Evolutionary conservation across 2,797 vertebrate species (phyloP).

Genomic region (Siniperca obscura): DNA sequence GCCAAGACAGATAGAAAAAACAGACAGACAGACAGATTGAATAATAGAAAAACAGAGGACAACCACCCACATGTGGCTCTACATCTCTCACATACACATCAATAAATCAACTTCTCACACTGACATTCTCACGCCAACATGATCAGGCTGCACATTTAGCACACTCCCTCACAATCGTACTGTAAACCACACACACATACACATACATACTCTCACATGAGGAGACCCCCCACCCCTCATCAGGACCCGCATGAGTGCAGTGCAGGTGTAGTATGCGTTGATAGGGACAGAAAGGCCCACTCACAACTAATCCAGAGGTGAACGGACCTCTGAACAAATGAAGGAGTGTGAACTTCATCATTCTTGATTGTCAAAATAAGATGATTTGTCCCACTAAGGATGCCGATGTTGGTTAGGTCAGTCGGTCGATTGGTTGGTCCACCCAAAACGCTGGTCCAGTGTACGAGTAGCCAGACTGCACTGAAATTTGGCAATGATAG

Average conservation of each 20-base stretch:
- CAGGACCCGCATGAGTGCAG: conserved; percentile 45
- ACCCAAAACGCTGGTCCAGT: neutral
- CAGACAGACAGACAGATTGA: conserved; percentile 63
- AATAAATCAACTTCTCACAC: conserved; percentile 34
- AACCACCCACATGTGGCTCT: conserved; percentile 49
- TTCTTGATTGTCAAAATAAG: conserved; percentile 13
- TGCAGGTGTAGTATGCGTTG: conserved; percentile 45
- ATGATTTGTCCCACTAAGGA: neutral
- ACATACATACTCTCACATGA: conserved; percentile 28
- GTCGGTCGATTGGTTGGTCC: neutral
- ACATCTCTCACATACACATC: conserved; percentile 38
- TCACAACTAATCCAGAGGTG: conserved; percentile 24
- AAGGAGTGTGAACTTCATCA: neutral
- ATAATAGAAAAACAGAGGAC: conserved; percentile 61
- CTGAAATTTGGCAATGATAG: neutral
- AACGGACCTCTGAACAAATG: conserved; percentile 1
- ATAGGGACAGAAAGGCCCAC: conserved; percentile 12
- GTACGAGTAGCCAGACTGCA: neutral
- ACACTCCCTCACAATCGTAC: conserved; percentile 18
- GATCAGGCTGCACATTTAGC: conserved; percentile 46
- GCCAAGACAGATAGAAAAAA: conserved; percentile 85
- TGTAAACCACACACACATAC: conserved; percentile 10
- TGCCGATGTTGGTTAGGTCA: neutral
- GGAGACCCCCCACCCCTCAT: conserved; percentile 8
- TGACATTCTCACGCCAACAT: conserved; percentile 46